These are phyloP conservation scores for Rhizomys pruinosus DNA, from an alignment of 2,113 vertebrate species.

Conservation along the genomic window DNA sequence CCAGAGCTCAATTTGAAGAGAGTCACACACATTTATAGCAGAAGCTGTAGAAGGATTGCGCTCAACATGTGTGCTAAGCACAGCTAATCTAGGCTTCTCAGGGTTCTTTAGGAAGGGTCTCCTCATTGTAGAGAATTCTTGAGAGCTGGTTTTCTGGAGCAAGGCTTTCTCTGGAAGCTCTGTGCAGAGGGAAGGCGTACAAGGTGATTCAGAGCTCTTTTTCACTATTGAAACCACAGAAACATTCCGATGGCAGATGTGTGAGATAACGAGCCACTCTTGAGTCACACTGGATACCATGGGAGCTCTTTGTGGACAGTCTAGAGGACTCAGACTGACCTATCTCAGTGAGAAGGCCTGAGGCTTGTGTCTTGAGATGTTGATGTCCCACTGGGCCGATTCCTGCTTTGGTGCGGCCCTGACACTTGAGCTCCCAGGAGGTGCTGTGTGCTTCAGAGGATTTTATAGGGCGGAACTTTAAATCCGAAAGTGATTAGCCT, in stretches of 20 bases:
- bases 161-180: neutral
- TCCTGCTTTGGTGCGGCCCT: neutral
- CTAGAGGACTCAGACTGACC: neutral
- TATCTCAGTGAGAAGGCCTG: neutral
- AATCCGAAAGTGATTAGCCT: neutral
- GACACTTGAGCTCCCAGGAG: neutral
- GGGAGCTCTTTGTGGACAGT: neutral
- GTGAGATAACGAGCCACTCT: neutral
- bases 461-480: neutral
- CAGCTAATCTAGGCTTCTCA: neutral
- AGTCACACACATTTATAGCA: neutral
- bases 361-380: no score
- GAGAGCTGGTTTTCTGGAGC: neutral
- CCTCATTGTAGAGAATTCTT: neutral
- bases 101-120: neutral
- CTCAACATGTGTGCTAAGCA: no score
- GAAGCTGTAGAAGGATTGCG: neutral
- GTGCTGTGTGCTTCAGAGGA: neutral
- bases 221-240: neutral
- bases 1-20: neutral
- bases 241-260: neutral
- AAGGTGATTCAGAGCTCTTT: no score
- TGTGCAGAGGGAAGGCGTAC: accelerated
- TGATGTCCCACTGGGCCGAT: neutral
- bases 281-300: neutral